Evolutionary conservation across 2,113 vertebrate species (phyloP), one percentile per base, ranked within the genome.

Genomic region (Gymnocephalus cernua): DNA sequence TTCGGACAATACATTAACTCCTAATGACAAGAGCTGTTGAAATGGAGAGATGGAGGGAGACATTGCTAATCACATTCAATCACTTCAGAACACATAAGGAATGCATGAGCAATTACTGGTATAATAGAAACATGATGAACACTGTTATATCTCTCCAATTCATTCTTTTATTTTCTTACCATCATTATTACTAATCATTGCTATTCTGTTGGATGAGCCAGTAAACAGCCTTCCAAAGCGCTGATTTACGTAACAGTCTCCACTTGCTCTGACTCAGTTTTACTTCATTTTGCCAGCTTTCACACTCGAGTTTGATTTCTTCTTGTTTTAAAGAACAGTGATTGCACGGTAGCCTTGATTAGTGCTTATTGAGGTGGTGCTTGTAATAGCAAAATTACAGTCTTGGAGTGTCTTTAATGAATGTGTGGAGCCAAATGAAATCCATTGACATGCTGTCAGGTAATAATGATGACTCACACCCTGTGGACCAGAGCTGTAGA

Each of bases 311-410:
- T 86, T 80, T 80, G 76, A 90, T 91, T 86, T 84, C 74, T 59
- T 73, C 83, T 91, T 76, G 69, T 90, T 80, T 85, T 64, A 65
- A 73, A 84, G 72, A 86, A 29, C 69, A 11, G 48, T 83, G 79
- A 89, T 86, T 89, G 84, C 72, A 29, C 6, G 15, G 77, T 51
- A 44, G 75, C 58, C 77, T 76, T 88, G 82, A 92, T 92, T 86
- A 53, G 83, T 12, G 75, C 76, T 74, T 72, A 84, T 77, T 88
- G 86, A 89, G 88, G 63, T 64, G 56, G 63, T 16, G 44, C 25
- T 12, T 79, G 63, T 88, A 86, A 90, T 86, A 50, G 68, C 75
- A 80, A 89, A 87, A 91, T 86, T 65, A 76, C 72, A 70, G 80
- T 76, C 79, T 71, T 32, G n/a, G 67, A 80, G 41, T 75, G 61